A percentile compares a stretch with the other conserved stretches of the same genome.
Evolutionary conservation across 2,113 vertebrate species (phyloP).

Genomic region (Nibea albiflora): DNA sequence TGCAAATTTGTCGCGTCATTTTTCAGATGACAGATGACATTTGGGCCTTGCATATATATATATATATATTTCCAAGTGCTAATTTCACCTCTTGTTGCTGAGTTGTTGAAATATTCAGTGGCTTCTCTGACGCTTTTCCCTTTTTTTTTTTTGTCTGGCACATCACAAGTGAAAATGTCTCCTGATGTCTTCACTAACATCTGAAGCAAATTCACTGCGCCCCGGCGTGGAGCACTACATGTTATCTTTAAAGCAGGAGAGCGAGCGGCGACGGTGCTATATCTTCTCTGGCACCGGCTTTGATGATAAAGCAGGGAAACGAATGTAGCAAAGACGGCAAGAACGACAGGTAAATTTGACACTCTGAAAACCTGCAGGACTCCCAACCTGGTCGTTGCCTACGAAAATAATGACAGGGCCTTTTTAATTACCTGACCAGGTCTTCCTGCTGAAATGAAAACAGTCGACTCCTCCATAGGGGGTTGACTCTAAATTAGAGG

Average conservation of each 20-base stretch:
- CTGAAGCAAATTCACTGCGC: constrained; percentile 60
- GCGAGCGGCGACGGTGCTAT: constrained; percentile 55
- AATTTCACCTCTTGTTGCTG: constrained; percentile 60
- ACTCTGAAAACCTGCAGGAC: constrained; percentile 26
- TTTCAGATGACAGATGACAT: constrained; percentile 71
- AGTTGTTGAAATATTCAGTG: constrained; percentile 58
- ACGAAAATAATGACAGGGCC: constrained; percentile 52
- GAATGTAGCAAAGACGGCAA: constrained; percentile 52
- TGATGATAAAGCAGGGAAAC: constrained; percentile 68
- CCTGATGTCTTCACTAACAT: constrained; percentile 79
- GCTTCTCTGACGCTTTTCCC: constrained; percentile 50
- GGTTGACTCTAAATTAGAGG: constrained; percentile 56
- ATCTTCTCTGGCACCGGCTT: constrained; percentile 46
- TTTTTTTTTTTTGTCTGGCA: constrained; percentile 47
- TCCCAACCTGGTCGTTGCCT: constrained; percentile 18
- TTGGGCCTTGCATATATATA: constrained; percentile 64
- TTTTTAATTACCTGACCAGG: constrained; percentile 64
- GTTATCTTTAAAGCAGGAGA: constrained; percentile 74
- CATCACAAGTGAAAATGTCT: constrained; percentile 74
- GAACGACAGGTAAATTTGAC: constrained; percentile 58
- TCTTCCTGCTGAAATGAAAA: constrained; percentile 61
- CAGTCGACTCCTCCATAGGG: constrained; percentile 30
- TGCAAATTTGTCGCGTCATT: constrained; percentile 80
- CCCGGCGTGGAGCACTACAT: constrained; percentile 56
- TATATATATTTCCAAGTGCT: constrained; percentile 72